These are phyloP conservation scores for Oryctolagus cuniculus DNA, from an alignment of 2,113 vertebrate species.

Conservation along the genomic window DNA sequence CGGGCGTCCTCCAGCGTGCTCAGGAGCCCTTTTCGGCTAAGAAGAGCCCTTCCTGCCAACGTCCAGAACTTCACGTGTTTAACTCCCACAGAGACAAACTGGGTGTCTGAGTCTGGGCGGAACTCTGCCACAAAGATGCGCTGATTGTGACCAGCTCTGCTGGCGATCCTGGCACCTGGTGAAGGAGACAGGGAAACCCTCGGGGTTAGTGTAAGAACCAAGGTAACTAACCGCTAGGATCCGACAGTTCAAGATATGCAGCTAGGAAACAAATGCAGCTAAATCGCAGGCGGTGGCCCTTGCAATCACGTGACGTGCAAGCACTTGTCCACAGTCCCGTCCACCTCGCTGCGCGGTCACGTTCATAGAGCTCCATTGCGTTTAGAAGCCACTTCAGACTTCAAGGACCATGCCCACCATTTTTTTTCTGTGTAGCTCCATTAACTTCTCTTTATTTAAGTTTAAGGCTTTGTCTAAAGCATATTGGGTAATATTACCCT, in stretches of 20 bases:
- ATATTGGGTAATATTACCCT: neutral
- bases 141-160: conserved; percentile 94
- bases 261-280: neutral
- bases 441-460: conserved; percentile 14
- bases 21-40: conserved; percentile 97
- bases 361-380: neutral
- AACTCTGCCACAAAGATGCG: conserved; percentile 99
- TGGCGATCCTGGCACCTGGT: conserved; percentile 97
- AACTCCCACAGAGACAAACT: conserved; percentile 99
- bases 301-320: neutral
- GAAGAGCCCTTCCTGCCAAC: conserved; percentile 95
- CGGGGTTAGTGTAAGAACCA: conserved; percentile 15
- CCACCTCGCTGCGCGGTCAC: neutral
- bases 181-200: conserved; percentile 62
- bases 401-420: neutral
- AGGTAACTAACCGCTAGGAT: neutral
- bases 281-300: neutral
- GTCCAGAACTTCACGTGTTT: conserved; percentile 99
- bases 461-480: neutral
- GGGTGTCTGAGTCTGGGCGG: conserved; percentile 97
- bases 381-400: neutral
- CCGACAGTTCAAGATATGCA: neutral
- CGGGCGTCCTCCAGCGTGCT: conserved; percentile 95
- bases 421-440: neutral
- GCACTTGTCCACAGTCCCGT: neutral